Conservation (phyloP, 1,140 invertebrate species). For the Scylla paramamosain region DNA sequence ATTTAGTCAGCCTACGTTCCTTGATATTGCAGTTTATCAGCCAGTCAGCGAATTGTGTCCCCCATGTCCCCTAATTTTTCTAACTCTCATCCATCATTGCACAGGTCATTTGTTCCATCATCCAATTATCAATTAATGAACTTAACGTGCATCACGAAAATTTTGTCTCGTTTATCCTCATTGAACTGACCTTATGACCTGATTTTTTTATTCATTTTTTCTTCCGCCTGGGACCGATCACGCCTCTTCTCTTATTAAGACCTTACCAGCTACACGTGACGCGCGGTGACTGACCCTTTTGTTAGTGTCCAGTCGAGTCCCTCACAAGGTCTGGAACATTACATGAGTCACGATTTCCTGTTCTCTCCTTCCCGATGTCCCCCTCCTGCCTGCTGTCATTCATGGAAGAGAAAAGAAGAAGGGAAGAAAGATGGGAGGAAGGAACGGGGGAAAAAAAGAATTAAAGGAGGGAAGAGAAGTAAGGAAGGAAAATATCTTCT, state of each 20-base stretch:
- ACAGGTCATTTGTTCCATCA: too few relatives aligned
- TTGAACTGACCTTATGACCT: too few relatives aligned
- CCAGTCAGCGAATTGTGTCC: too few relatives aligned
- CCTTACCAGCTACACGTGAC: neutral
- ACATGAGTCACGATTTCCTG: neutral
- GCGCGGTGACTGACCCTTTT: neutral
- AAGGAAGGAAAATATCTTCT: neutral
- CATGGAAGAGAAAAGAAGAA: neutral
- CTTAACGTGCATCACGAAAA: too few relatives aligned
- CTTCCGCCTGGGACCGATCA: neutral
- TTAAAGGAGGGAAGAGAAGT: neutral
- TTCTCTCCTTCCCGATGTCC: neutral
- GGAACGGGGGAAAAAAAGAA: too few relatives aligned
- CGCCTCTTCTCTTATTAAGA: neutral
- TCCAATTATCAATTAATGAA: too few relatives aligned
- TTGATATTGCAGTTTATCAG: too few relatives aligned
- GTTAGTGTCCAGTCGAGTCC: neutral
- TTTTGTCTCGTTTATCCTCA: too few relatives aligned
- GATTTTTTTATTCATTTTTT: too few relatives aligned
- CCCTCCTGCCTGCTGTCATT: neutral
- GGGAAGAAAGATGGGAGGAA: neutral
- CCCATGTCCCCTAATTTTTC: too few relatives aligned
- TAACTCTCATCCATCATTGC: too few relatives aligned
- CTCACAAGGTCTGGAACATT: neutral
- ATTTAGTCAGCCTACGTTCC: too few relatives aligned